These are phyloP conservation scores for Dryobotodes eremita DNA, from an alignment of 2,888 invertebrate species.

Conservation along the genomic window DNA sequence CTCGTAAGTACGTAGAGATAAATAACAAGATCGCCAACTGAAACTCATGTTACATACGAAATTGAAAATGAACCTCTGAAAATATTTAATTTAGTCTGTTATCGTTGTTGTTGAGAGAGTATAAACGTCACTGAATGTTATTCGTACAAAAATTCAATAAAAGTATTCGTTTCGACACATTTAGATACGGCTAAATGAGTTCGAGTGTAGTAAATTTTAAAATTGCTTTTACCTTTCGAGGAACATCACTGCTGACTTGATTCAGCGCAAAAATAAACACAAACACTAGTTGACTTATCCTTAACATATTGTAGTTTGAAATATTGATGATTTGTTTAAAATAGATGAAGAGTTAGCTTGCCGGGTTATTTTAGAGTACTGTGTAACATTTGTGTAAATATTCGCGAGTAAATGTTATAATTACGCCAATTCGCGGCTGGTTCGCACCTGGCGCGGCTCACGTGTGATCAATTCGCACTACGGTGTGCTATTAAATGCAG, in stretches of 20 bases:
- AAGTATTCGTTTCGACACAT: slow-evolving; percentile 1
- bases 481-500: slow-evolving; percentile 42
- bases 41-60: background rate
- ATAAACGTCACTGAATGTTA: background rate
- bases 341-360: background rate
- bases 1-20: background rate
- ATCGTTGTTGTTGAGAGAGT: background rate
- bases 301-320: slow-evolving; percentile 43
- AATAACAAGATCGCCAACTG: slow-evolving; percentile 4
- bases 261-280: slow-evolving; percentile 63
- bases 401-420: slow-evolving; percentile 34
- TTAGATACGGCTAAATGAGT: slow-evolving; percentile 39
- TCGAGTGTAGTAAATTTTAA: slow-evolving; percentile 10
- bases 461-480: slow-evolving; percentile 49
- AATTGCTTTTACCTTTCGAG: slow-evolving; percentile 68
- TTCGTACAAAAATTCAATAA: slow-evolving; percentile 12
- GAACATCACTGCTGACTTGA: slow-evolving; percentile 48
- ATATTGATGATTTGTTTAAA: background rate
- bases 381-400: slow-evolving; percentile 57
- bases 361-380: slow-evolving; percentile 29
- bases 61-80: background rate
- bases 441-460: slow-evolving; percentile 34
- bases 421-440: slow-evolving; percentile 43
- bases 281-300: slow-evolving; percentile 62
- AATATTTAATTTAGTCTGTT: slow-evolving; percentile 19